Evolutionary conservation across 2,888 invertebrate genomes (phyloP), one percentile per base, ranked within the genome.

Genomic region (Criorhina ranunculi): DNA sequence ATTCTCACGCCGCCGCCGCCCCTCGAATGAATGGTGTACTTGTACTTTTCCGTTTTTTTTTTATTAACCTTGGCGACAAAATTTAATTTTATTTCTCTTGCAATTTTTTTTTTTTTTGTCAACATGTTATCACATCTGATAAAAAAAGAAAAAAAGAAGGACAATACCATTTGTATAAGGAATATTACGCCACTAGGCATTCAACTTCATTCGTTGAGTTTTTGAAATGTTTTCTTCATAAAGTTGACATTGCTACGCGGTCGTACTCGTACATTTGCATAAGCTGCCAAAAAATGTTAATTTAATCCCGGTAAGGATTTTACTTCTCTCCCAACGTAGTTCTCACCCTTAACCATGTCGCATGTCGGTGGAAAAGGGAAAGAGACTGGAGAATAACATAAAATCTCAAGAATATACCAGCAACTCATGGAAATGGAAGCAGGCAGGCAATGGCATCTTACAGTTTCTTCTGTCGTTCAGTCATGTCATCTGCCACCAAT

Each of bases 281-380:
- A 77, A 69, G 69, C 69, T 69, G 37, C 55, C 55, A 17, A 60
- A 53, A 76, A 69, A 69, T 70, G 69, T 70, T 70, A 66, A 82
- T 60, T 66, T 69, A 42, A 77, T 76, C 17, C 37, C 19, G 51
- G 29, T 31, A 35, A 51, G 42, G 51, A 44, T 51, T 59, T 66
- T 40, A 46, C 51, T n/a, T 8, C 59, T 67, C 49, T 17, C 33
- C 8, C 7, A 4, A 9, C n/a, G 37, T 19, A 40, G 33, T 44
- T 53, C n/a, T n/a, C 35, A 60, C 67, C n/a, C 33, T 59, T 53
- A 15, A 59, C 29, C 49, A 42, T 60, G 59, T 69, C 55, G 51
- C 24, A 55, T 44, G 49, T 37, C 37, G 37, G 37, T 15, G 49
- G 8, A 11, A 12, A 76, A 12, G 6, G 42, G 37, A n/a, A n/a